These are phyloP conservation scores for Gallinago solitaria DNA, from an alignment of 2,797 vertebrate genomes.

Conservation along the genomic window DNA sequence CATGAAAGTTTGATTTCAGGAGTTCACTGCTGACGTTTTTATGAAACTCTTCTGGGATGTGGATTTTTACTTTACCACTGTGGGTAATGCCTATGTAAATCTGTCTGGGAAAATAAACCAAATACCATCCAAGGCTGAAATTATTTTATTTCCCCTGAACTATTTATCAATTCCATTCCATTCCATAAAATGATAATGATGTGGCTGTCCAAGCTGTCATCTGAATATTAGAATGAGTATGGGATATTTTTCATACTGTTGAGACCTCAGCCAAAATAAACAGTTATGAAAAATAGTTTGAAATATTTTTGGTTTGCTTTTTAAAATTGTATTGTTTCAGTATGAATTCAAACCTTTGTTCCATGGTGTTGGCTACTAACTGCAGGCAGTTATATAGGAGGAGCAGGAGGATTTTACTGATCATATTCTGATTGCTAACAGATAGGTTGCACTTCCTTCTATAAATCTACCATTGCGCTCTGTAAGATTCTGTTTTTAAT, in stretches of 20 bases:
- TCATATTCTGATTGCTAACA: background rate
- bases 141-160: background rate
- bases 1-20: background rate
- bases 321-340: background rate
- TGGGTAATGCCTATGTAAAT: conserved; percentile 6
- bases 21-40: background rate
- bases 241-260: background rate
- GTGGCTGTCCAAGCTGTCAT: background rate
- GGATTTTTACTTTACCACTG: background rate
- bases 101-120: background rate
- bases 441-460: background rate
- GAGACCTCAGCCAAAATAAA: background rate
- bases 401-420: background rate
- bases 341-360: background rate
- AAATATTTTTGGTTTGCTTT: background rate
- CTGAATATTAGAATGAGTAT: conserved; percentile 5
- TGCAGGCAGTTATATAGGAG: background rate
- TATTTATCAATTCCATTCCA: conserved; percentile 7
- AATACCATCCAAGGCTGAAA: background rate
- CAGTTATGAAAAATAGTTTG: background rate
- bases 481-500: background rate
- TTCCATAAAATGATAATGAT: background rate
- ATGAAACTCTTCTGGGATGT: background rate
- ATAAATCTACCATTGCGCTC: background rate
- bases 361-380: background rate